phyloP scores from a whole-genome alignment of 2,797 vertebrate genomes.

The Anabas testudineus region DNA sequence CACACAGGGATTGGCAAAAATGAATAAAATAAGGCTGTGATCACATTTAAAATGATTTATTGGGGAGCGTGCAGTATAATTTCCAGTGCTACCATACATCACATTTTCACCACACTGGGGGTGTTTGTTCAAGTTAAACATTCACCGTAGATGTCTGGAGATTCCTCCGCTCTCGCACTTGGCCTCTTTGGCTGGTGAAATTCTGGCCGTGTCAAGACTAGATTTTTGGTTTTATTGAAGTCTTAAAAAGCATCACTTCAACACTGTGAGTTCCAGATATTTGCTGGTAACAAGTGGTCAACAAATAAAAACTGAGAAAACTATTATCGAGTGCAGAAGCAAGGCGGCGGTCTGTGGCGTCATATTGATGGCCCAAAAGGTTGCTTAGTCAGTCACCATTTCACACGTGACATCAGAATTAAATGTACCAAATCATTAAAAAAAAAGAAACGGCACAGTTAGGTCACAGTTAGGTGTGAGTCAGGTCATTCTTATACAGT shows the following conservation, averaged over 20 bases:
- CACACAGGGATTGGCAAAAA: constrained; percentile 34
- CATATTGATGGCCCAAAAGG: background rate
- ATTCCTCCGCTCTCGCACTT: constrained; percentile 22
- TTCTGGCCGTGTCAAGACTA: constrained; percentile 9
- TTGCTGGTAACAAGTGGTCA: constrained; percentile 8
- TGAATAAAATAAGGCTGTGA: constrained; percentile 26
- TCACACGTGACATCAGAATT: background rate
- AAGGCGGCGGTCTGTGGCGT: background rate
- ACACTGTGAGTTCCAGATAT: constrained; percentile 3
- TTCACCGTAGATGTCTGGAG: constrained; percentile 31
- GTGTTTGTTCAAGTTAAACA: constrained; percentile 18
- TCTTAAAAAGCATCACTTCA: constrained; percentile 10
- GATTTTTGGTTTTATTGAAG: constrained; percentile 1
- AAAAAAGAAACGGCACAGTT: no score
- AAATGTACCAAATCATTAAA: background rate
- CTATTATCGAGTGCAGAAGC: background rate
- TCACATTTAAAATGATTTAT: constrained; percentile 37
- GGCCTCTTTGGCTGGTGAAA: constrained; percentile 25
- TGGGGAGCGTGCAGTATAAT: constrained; percentile 41
- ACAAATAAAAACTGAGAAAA: background rate
- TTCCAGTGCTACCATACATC: constrained; percentile 29
- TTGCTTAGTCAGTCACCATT: background rate
- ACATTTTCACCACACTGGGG: constrained; percentile 21
- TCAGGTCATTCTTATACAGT: background rate
- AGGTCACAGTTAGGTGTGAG: no score